Base-by-base conservation (phyloP, 2,797 vertebrate genomes). In the Spea hammondii region DNA sequence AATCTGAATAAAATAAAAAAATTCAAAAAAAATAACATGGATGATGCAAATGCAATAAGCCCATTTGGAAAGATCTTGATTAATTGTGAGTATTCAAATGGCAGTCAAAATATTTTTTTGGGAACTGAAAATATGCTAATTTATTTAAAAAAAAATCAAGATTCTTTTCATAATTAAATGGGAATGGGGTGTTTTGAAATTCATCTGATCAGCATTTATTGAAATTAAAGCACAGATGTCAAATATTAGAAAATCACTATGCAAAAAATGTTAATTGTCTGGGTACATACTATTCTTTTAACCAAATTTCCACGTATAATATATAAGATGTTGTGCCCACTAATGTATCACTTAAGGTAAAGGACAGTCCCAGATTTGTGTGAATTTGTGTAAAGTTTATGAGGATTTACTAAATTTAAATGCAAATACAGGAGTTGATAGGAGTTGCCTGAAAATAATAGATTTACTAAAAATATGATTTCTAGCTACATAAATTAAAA, bases 181-280 rank as follows among this genome's bases (percentile, higher is more conserved):
- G 66, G 48, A 76, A 81, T 72, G 49, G 59, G 54, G 62, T 57
- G 64, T 59, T 81, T 77, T 72, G 69, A 68, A 77, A 77, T 77
- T 81, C 79, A 77, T 81, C 70, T 81, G 74, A 77, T 80, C 79
- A 67, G 74, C 59, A 65, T 70, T 72, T 77, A 77, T 77, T 72
- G 46, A 60, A 60, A 60, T 72, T 66, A 81, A 76, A 72, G 55
- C 79, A 44, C 79, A 81, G 79, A 77, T 81, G 79, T 62, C 44
- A 72, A 72, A 81, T 81, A 77, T 77, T 76, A 77, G 69, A 32
- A 72, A 76, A 76, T 72, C 66, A 46, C 73, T 67, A 77, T 72
- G 74, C 79, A 77, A 62, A 81, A 60, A 50, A 57, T 65, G 69
- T 62, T 76, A 72, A 81, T 77, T 81, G 62, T 64, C 14, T 66